Evolutionary conservation across 2,113 vertebrate genomes (phyloP), one percentile per base, ranked within the genome.

Genomic region (Garra rufa): DNA sequence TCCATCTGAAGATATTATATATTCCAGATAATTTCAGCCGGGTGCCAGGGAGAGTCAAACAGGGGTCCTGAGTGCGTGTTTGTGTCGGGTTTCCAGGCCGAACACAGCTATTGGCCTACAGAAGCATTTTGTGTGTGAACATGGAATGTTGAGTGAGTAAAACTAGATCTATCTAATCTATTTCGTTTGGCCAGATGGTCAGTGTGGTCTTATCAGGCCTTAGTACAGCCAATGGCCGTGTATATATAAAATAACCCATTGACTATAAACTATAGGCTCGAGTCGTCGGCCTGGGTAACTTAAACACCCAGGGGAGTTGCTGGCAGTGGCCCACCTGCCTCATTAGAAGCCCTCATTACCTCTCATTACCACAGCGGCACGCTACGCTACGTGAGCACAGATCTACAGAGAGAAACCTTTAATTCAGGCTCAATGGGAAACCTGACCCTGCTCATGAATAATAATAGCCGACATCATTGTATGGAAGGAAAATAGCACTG

Each of bases 351-450:
- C 57, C 88, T 89, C 88, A 89, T 89, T 89, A 89, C 83, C 71
- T 81, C 88, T 87, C 86, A 87, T 89, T 89, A 89, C 88, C 38
- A 86, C 44, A 26, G 61, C 44, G 30, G 89, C 89, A 87, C 84
- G 88, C 91, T 87, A 93, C 63, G 76, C 88, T 85, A 81, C 14
- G 14, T 83, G 86, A 89, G 83, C 85, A 89, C 69, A 85, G 71
- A 76, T 85, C 88, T 83, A 92, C 92, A 89, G 88, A 92, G 92
- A 88, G 89, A 92, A 93, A 94, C 92, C 92, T 94, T 93, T 94
- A 94, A 94, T 93, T 94, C 90, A 92, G 91, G 90, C 93, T 94
- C 94, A 94, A 94, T 94, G 92, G 92, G 94, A 93, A 95, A 95
- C 93, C 91, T 88, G 93, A 95, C 92, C 92, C 87, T 57, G 91